These are phyloP conservation scores for Cettia cetti DNA, from an alignment of 2,113 vertebrate species.

Conservation along the genomic window DNA sequence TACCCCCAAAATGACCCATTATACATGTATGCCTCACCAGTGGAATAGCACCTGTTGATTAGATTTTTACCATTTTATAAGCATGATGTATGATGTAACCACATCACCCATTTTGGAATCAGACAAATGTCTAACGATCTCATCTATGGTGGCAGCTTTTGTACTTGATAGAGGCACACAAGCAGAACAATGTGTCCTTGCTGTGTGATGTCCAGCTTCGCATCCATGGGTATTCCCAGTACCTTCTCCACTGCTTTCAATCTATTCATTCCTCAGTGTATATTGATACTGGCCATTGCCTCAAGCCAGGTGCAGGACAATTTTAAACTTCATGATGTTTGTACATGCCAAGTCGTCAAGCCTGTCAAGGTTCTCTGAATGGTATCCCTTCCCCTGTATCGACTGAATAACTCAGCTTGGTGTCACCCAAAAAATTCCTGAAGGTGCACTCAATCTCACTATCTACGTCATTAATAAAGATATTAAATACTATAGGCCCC, in stretches of 20 bases:
- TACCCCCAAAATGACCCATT: neutral
- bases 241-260: neutral
- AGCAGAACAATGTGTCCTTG: neutral
- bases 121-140: neutral
- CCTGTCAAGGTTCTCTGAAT: neutral
- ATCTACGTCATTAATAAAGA: neutral
- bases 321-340: neutral
- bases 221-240: neutral
- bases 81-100: neutral
- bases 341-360: neutral
- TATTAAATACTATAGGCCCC: neutral
- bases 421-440: neutral
- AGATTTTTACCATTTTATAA: neutral
- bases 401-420: neutral
- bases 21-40: neutral
- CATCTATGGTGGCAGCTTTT: neutral
- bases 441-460: neutral
- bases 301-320: neutral
- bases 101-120: neutral
- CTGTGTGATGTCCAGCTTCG: neutral
- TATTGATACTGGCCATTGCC: neutral
- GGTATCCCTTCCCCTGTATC: fast-evolving
- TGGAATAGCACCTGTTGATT: neutral
- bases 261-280: neutral
- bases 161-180: neutral